Evolutionary conservation across 2,888 invertebrate species (phyloP).

Genomic region (Apocheima hispidaria): DNA sequence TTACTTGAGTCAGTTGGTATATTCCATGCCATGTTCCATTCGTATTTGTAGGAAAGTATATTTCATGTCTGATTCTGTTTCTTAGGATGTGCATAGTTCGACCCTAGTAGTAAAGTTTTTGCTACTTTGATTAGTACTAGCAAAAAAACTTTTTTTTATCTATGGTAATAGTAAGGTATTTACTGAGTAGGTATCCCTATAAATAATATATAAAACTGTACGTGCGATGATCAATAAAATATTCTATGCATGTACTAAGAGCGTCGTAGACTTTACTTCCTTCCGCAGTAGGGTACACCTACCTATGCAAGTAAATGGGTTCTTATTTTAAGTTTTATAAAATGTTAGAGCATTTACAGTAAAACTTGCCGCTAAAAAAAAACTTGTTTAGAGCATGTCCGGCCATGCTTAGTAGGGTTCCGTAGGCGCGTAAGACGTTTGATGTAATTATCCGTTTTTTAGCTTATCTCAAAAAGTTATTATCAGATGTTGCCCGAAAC

Average conservation of each 20-base stretch:
- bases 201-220: slow-evolving; percentile 8
- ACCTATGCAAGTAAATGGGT: not conserved
- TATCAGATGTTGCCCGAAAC: too few species aligned
- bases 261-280: slow-evolving; percentile 49
- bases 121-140: not conserved
- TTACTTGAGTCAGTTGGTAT: not conserved
- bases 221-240: slow-evolving; percentile 25
- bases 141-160: too few species aligned
- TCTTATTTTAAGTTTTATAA: not conserved
- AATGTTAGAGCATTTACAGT: not conserved
- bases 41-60: not conserved
- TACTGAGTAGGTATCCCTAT: not conserved
- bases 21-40: not conserved
- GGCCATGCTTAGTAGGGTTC: too few species aligned
- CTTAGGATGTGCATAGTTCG: too few species aligned
- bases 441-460: too few species aligned
- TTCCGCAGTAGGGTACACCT: slow-evolving; percentile 48
- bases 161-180: not conserved
- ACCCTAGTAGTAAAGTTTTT: not conserved
- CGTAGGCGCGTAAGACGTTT: too few species aligned
- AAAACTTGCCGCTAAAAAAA: not conserved
- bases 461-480: too few species aligned
- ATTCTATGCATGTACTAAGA: slow-evolving; percentile 35
- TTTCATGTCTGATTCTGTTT: too few species aligned
- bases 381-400: too few species aligned